phyloP scores from a whole-genome alignment of 2,113 vertebrate genomes.

The Astatoreochromis straeleni region DNA sequence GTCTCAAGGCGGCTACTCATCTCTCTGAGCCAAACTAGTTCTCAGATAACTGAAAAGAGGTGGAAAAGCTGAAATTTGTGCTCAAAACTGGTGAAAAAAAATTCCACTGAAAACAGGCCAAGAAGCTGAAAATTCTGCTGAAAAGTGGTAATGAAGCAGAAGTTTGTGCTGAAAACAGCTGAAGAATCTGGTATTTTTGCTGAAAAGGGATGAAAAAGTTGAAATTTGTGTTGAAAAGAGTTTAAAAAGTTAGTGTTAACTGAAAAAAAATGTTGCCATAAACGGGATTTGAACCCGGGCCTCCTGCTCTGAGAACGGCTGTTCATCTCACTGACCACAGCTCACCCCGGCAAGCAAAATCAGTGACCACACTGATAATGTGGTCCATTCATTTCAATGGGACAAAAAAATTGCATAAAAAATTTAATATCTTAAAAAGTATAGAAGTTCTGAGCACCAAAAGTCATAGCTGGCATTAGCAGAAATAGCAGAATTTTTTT shows the following conservation, averaged over 20 bases:
- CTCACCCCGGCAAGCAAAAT: accelerated
- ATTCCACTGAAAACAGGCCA: no score
- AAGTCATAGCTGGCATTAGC: background rate
- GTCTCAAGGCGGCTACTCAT: accelerated
- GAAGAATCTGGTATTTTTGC: background rate
- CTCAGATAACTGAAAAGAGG: background rate
- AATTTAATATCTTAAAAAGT: accelerated
- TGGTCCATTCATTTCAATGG: background rate
- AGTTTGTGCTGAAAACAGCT: accelerated
- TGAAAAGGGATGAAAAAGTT: background rate
- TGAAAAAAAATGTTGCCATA: background rate
- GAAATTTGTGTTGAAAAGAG: background rate
- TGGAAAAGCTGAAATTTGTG: background rate
- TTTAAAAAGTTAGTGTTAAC: background rate
- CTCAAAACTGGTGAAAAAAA: accelerated
- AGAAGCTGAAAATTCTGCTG: background rate
- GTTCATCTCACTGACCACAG: background rate
- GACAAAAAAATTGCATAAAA: background rate
- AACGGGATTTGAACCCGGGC: background rate
- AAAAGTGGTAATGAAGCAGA: background rate
- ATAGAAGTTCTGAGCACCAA: background rate
- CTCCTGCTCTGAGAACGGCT: accelerated
- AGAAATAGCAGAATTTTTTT: background rate
- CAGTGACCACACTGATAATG: background rate
- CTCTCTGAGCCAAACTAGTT: background rate